Evolutionary conservation across 1,140 invertebrate species (phyloP).

Genomic region (Tetragnatha versicolor): DNA sequence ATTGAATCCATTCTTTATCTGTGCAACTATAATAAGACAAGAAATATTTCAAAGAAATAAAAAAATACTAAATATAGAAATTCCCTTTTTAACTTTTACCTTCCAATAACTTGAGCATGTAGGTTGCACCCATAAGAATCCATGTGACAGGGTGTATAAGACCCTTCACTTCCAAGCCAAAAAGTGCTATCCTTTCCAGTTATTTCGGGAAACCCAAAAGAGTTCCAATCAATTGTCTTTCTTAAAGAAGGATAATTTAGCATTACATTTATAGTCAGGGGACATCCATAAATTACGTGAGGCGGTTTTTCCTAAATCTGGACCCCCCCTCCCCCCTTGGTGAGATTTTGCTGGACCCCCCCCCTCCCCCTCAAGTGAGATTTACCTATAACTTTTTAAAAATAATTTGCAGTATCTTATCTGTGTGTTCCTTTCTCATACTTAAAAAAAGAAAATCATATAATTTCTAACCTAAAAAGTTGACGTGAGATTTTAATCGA

Average conservation of each 20-base stretch:
- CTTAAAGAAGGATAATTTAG: not conserved
- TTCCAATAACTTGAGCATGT: slow-evolving; percentile 85
- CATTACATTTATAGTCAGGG: not conserved
- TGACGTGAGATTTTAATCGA: too few relatives aligned
- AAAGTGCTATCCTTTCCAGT: slow-evolving; percentile 76
- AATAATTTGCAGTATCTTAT: too few relatives aligned
- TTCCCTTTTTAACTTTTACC: slow-evolving; percentile 66
- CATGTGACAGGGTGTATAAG: slow-evolving; percentile 92
- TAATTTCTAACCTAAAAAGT: too few relatives aligned
- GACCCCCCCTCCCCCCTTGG: too few relatives aligned
- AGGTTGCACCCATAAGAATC: slow-evolving; percentile 95
- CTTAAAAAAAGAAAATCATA: too few relatives aligned
- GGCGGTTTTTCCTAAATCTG: too few relatives aligned
- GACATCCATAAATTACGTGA: too few relatives aligned
- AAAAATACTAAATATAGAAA: not conserved
- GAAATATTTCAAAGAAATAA: not conserved
- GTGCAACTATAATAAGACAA: not conserved
- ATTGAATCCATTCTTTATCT: not conserved
- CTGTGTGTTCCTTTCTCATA: too few relatives aligned
- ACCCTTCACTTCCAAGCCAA: slow-evolving; percentile 87
- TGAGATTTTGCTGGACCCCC: too few relatives aligned
- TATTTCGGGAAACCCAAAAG: slow-evolving; percentile 41
- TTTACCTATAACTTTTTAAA: too few relatives aligned
- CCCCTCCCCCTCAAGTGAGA: too few relatives aligned
- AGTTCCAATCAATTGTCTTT: slow-evolving; percentile 31